Base-by-base conservation (phyloP, 1,140 invertebrate species). In the Trissolcus basalis region DNA sequence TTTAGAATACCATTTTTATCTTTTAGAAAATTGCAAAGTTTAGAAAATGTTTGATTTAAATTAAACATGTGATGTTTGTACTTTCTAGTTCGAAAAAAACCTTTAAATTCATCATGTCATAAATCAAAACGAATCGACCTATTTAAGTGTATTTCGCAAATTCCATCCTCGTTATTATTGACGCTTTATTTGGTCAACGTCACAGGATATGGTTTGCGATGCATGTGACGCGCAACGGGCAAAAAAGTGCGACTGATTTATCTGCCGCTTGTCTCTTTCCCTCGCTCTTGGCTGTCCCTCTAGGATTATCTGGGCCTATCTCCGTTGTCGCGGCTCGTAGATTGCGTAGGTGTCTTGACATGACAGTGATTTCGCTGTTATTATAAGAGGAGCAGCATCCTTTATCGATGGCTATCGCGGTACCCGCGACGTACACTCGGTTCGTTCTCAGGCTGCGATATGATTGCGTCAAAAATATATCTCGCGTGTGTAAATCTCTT, bases 261-360 rank as follows among this genome's bases (percentile, higher is more conserved):
- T 76, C 54, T 59, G 59, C 47, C 64, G 65, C 64, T 76, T 76
- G 72, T 65, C 64, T n/a, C 43, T 59, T 36, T 64, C 41, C 47
- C 47, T 69, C 54, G 48, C 36, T 48, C 45, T 19, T 11, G 27
- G 4, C 61, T 71, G 70, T 77, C 73, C 58, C 60, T 59, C 67
- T 71, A 77, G 74, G 56, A 71, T 63, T 77, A 77, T 77, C 64
- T 63, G 74, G 47, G 27, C 63, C 54, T 58, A 50, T 36, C 71
- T 56, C 48, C 33, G 48, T 32, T 77, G 68, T 56, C 55, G 19
- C 47, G 11, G 15, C 55, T 19, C 58, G 56, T 33, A 32, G 47
- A 77, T 77, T 68, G 68, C 74, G 74, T 77, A 70, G 74, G 68
- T 68, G 74, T 27, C 32, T 44, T 61, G 63, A 77, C 74, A 71